phyloP scores from a whole-genome alignment of 2,113 vertebrate genomes.

The Daphoenositta chrysoptera region DNA sequence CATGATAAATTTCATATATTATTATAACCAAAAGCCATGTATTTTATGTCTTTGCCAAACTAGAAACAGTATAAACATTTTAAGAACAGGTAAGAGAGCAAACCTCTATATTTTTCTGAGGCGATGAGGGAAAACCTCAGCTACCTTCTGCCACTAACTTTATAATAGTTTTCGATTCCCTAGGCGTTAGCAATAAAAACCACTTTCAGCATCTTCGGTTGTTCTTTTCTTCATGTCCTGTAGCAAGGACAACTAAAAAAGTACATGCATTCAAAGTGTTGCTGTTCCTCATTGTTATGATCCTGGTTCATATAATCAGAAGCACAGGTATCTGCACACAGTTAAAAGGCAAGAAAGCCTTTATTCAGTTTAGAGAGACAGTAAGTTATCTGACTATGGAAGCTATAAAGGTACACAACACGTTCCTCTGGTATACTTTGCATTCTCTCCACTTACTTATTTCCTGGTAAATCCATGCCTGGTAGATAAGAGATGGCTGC shows the following conservation, averaged over 20 bases:
- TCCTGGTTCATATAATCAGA: not conserved
- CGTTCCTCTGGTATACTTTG: rapidly evolving
- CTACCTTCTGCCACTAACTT: not conserved
- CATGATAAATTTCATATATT: not conserved
- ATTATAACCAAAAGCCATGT: not conserved
- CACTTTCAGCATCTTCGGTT: not conserved
- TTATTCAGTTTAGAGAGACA: not conserved
- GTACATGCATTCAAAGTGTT: not conserved
- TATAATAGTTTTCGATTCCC: not conserved
- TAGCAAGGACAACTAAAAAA: not conserved
- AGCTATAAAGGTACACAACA: not conserved
- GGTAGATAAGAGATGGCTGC: not conserved
- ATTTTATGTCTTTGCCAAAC: not conserved
- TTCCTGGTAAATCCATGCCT: not conserved
- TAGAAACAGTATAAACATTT: not conserved
- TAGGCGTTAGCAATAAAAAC: not conserved
- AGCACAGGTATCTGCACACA: not conserved
- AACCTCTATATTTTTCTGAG: not conserved
- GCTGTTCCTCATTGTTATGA: not conserved
- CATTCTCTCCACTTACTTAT: not conserved
- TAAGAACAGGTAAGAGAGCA: not conserved
- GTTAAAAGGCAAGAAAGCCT: not conserved
- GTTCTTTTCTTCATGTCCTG: not conserved
- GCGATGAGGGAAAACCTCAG: not conserved
- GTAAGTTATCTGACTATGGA: not conserved